phyloP scores from a whole-genome alignment of 2,113 vertebrate genomes.

The Turnix velox region DNA sequence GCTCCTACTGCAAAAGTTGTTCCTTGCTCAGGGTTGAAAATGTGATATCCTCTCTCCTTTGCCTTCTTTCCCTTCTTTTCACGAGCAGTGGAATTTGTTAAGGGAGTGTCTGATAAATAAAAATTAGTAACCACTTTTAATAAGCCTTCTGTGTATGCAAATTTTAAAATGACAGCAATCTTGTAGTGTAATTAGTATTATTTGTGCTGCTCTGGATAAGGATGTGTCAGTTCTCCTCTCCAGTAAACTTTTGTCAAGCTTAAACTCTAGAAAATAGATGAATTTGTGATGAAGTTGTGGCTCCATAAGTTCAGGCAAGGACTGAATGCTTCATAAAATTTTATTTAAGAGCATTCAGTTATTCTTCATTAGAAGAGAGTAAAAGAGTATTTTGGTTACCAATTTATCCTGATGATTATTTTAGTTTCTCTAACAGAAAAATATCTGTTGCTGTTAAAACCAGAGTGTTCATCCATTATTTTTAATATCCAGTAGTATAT shows the following conservation, averaged over 20 bases:
- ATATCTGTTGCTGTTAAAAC: neutral
- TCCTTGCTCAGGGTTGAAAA: neutral
- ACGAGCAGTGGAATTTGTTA: neutral
- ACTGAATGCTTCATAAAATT: neutral
- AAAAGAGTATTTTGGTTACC: neutral
- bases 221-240: neutral
- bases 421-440: neutral
- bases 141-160: conserved; percentile 3
- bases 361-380: neutral
- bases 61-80: neutral
- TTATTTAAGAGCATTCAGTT: neutral
- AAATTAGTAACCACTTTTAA: neutral
- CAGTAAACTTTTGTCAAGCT: neutral
- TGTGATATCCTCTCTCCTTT: neutral
- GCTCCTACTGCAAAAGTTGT: neutral
- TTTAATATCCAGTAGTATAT: neutral
- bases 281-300: neutral
- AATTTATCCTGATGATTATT: neutral
- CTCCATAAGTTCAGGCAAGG: neutral
- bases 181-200: neutral
- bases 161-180: neutral
- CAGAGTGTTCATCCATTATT: neutral
- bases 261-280: neutral
- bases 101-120: neutral
- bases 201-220: neutral